A percentile compares a stretch with the other conserved stretches of the same genome.
Evolutionary conservation across 2,888 invertebrate species (phyloP).

Genomic region (Mycalesis mineus): DNA sequence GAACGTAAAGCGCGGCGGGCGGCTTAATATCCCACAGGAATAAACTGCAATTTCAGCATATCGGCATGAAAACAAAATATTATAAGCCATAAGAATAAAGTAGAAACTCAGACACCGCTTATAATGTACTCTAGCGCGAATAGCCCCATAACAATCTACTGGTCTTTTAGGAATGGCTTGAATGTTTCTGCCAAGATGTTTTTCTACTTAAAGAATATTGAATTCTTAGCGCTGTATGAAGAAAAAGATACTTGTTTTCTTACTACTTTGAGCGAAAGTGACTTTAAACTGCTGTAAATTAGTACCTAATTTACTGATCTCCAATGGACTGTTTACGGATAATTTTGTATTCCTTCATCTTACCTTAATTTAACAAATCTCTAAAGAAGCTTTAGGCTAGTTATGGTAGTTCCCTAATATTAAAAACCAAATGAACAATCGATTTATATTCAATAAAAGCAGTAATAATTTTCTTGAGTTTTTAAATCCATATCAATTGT

Average conservation of each 20-base stretch:
- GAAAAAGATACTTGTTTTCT: not conserved
- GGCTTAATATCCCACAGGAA: slow-evolving; percentile 69
- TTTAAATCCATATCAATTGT: too few relatives aligned
- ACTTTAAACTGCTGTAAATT: too few relatives aligned
- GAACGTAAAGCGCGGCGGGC: slow-evolving; percentile 51
- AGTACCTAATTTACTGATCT: too few relatives aligned
- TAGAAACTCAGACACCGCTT: slow-evolving; percentile 44
- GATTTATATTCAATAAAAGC: too few relatives aligned
- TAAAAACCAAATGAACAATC: too few relatives aligned
- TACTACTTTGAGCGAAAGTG: too few relatives aligned
- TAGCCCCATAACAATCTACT: slow-evolving; percentile 37
- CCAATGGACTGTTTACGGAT: too few relatives aligned
- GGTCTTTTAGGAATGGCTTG: slow-evolving; percentile 39
- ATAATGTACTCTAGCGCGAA: slow-evolving; percentile 47
- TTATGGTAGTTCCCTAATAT: too few relatives aligned
- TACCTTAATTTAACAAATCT: too few relatives aligned
- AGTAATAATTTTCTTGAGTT: too few relatives aligned
- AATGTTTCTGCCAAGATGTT: slow-evolving; percentile 37
- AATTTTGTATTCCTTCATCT: too few relatives aligned
- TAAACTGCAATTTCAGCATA: slow-evolving; percentile 65
- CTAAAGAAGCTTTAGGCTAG: too few relatives aligned
- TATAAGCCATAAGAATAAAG: slow-evolving; percentile 55
- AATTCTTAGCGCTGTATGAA: not conserved
- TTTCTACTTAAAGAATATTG: slow-evolving; percentile 7
- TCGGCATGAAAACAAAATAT: slow-evolving; percentile 60